Evolutionary conservation across 2,888 invertebrate species (phyloP).

Genomic region (Ophion costatus): DNA sequence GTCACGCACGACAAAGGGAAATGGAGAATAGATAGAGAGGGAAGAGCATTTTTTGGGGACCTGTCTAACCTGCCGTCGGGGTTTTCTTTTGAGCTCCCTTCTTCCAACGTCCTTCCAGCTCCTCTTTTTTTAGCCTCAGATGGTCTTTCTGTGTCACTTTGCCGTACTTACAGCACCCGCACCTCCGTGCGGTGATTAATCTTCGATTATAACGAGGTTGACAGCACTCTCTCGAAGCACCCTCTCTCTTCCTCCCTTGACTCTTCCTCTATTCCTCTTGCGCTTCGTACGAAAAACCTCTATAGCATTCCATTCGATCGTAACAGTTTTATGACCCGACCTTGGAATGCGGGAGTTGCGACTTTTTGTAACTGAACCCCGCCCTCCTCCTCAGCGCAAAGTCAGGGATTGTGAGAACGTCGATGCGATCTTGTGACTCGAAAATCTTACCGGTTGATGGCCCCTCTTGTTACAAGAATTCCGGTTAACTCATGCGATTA

Average conservation of each 20-base stretch:
- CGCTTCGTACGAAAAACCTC: constrained; percentile 18
- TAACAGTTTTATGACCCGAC: constrained; percentile 65
- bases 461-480: constrained; percentile 36
- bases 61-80: constrained; percentile 60
- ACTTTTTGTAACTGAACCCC: constrained; percentile 42
- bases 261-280: constrained; percentile 40
- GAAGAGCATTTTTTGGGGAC: constrained; percentile 52
- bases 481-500: background rate
- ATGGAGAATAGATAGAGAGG: constrained; percentile 67
- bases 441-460: constrained; percentile 23
- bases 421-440: constrained; percentile 35
- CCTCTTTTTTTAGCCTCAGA: constrained; percentile 33
- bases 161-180: constrained; percentile 55
- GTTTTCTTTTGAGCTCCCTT: constrained; percentile 53
- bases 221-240: constrained; percentile 73
- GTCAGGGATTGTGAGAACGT: constrained; percentile 22
- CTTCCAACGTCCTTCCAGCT: constrained; percentile 20
- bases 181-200: constrained; percentile 77
- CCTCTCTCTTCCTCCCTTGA: constrained; percentile 28
- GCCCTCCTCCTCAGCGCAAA: constrained; percentile 14
- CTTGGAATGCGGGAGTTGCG: constrained; percentile 64
- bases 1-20: constrained; percentile 73
- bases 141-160: constrained; percentile 61
- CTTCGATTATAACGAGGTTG: constrained; percentile 82
- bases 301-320: constrained; percentile 54